Evolutionary conservation across 2,797 vertebrate species (phyloP).

Genomic region (Sebastes elongatus): DNA sequence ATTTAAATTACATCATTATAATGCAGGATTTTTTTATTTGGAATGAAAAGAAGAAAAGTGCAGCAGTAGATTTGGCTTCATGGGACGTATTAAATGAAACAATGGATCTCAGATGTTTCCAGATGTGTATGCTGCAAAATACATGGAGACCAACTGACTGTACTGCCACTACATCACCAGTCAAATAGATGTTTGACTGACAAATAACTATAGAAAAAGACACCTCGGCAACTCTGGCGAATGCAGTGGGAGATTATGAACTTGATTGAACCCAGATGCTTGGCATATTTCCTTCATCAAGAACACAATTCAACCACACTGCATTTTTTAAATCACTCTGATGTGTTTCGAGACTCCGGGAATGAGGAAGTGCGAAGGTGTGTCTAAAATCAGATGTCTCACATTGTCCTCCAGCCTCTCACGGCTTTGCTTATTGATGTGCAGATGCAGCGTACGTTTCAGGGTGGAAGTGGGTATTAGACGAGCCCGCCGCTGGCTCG

Average conservation of each 20-base stretch:
- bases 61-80: neutral
- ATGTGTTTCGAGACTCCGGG: conserved; percentile 1
- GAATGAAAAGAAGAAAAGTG: neutral
- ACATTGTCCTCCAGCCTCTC: conserved; percentile 51
- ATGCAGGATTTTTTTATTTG: conserved; percentile 12
- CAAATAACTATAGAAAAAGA: neutral
- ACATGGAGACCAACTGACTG: neutral
- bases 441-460: conserved; percentile 54
- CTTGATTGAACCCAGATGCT: conserved; percentile 28
- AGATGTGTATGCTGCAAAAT: conserved; percentile 12
- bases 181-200: conserved; percentile 11
- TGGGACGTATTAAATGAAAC: neutral
- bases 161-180: neutral
- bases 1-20: conserved; percentile 17
- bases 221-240: neutral
- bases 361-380: conserved; percentile 10
- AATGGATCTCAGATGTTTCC: neutral
- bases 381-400: conserved; percentile 22
- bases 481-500: conserved; percentile 44
- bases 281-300: conserved; percentile 28
- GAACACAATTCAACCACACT: neutral
- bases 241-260: neutral
- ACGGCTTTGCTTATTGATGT: conserved; percentile 52
- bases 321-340: conserved; percentile 1
- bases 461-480: conserved; percentile 47